Evolutionary conservation across 2,797 vertebrate species (phyloP), one percentile per base, ranked within the genome.

Genomic region (Orestias chungarensis): DNA sequence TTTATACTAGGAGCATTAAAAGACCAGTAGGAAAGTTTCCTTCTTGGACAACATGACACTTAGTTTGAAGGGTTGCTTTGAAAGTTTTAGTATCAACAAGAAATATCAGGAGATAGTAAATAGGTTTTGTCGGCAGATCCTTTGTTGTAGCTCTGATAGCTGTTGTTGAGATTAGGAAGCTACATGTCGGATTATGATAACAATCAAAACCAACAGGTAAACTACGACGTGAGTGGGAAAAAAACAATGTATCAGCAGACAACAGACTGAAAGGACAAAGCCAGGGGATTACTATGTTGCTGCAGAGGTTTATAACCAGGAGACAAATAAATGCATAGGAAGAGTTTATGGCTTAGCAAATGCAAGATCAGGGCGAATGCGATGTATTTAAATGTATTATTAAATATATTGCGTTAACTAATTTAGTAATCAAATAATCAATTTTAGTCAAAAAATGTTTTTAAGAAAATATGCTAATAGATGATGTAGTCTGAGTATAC

Each of bases 181-280:
- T 57, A 35, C 68, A 25, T 2, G 44, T 25, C 46, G 70, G 73
- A 85, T 79, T 79, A 83, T 31, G 44, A 54, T 71, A 80, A 76
- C 38, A 76, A 78, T 71, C 81, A 69, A 40, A 81, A 35, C 66
- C 40, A 70, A 68, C 10, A 38, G 1, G 46, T 49, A 64, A 78
- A 74, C 27, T 72, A 71, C 42, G 4, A 70, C 68, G 72, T 29
- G 68, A 18, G 4, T 66, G 33, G 31, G 11, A 27, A 57, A 75
- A 68, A 50, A 68, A 47, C 52, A 80, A 84, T 82, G 81, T 78
- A 68, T 70, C 47, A 66, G 75, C 33, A 15, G 71, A 70, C 23
- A 0, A 64, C 55, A 70, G 70, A 70, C 46, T 50, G 70, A 78
- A 62, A 3, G 0, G 25, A 62, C 73, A 75, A 89, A 88, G 59